These are phyloP conservation scores for Amphiura filiformis DNA, from an alignment of 35 echinoderm and acorn worm genomes.

Conservation along the genomic window DNA sequence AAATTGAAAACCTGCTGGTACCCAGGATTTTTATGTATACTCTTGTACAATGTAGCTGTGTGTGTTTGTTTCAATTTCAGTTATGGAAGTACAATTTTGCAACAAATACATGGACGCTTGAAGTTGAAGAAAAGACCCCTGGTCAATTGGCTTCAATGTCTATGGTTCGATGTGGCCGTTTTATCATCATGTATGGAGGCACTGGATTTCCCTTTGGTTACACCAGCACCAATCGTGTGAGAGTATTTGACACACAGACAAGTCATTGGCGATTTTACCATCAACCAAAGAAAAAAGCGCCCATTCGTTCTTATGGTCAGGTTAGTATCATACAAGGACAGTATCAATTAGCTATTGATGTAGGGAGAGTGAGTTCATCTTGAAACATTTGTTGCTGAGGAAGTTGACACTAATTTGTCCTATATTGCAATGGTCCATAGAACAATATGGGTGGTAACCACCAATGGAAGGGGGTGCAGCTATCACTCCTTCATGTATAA, in stretches of 20 bases:
- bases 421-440: no score
- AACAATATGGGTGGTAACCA: no score
- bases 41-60: no score
- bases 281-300: constrained; percentile 19
- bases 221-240: constrained; percentile 57
- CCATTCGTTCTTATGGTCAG: constrained; percentile 72
- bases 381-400: no score
- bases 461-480: no score
- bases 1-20: no score
- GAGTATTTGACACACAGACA: constrained; percentile 45
- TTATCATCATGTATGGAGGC: constrained; percentile 83
- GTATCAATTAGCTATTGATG: no score
- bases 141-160: constrained; percentile 92
- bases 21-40: no score
- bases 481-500: no score
- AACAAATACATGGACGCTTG: constrained; percentile 51
- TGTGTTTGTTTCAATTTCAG: background rate
- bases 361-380: no score
- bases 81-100: constrained; percentile 89
- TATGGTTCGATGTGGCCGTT: constrained; percentile 51
- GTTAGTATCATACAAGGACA: constrained; percentile 52
- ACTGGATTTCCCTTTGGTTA: constrained; percentile 92
- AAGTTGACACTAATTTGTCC: no score
- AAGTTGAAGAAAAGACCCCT: constrained; percentile 41
- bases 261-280: constrained; percentile 37